These are phyloP conservation scores for Phaethornis superciliosus DNA, from an alignment of 2,113 vertebrate genomes.

Conservation along the genomic window DNA sequence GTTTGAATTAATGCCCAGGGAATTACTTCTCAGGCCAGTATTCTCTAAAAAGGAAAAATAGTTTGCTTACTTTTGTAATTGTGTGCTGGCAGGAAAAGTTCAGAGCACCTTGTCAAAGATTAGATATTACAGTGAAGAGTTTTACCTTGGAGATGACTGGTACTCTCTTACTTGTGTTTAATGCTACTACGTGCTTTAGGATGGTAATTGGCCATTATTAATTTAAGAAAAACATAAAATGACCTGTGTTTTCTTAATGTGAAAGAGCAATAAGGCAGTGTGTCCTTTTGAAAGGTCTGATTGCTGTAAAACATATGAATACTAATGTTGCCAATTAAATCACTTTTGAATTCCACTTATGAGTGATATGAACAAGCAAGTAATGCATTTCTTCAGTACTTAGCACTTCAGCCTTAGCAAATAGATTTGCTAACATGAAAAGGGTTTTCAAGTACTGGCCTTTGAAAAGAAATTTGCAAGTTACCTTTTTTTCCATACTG, in stretches of 20 bases:
- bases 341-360: background rate
- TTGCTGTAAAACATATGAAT: background rate
- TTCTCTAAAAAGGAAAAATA: background rate
- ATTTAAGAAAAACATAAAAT: background rate
- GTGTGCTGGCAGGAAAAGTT: background rate
- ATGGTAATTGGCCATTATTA: background rate
- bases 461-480: background rate
- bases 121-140: background rate
- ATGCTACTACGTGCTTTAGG: background rate
- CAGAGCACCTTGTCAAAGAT: background rate
- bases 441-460: background rate
- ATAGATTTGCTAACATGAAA: background rate
- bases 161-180: background rate
- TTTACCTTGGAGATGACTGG: background rate
- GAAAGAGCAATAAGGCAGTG: background rate
- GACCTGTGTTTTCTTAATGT: background rate
- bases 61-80: background rate
- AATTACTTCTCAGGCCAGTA: background rate
- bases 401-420: background rate
- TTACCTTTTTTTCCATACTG: background rate
- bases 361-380: background rate
- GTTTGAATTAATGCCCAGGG: background rate
- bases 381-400: background rate
- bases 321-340: background rate
- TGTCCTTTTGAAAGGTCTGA: background rate